Percentiles rank a stretch among this genome's conserved stretches.
Conservation (phyloP, 92 coral and sea anemone species). For the Bergia sp. region DNA sequence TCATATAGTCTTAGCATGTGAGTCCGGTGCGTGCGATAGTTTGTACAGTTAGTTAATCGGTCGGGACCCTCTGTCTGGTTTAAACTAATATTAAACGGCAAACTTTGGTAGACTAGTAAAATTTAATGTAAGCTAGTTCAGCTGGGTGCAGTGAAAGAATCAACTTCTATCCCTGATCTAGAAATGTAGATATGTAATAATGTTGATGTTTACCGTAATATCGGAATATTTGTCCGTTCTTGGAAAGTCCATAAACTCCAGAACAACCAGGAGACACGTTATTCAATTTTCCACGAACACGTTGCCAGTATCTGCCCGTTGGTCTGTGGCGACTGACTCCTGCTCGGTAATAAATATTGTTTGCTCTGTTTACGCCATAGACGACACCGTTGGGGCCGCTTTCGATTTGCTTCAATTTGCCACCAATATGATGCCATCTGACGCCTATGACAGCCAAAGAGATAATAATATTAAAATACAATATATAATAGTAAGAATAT, state of each 20-base stretch:
- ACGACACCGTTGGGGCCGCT: slow-evolving; percentile 42
- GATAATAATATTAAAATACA: not conserved
- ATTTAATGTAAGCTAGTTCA: too few species aligned
- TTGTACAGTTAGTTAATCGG: too few species aligned
- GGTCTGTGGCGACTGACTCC: slow-evolving; percentile 37
- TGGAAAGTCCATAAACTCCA: slow-evolving; percentile 16
- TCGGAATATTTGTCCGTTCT: slow-evolving; percentile 24
- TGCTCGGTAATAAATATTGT: slow-evolving; percentile 39
- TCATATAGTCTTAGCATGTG: too few species aligned
- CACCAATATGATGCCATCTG: slow-evolving; percentile 19
- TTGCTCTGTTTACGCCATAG: slow-evolving; percentile 37
- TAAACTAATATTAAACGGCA: too few species aligned
- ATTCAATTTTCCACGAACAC: slow-evolving; percentile 16
- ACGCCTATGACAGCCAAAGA: slow-evolving; percentile 1
- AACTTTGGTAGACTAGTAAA: too few species aligned
- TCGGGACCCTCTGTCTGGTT: too few species aligned
- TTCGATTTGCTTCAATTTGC: slow-evolving; percentile 48
- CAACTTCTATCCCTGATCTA: too few species aligned
- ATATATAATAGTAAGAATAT: too few species aligned
- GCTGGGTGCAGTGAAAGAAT: too few species aligned
- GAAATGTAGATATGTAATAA: not conserved
- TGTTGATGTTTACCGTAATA: slow-evolving; percentile 17
- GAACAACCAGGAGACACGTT: slow-evolving; percentile 25
- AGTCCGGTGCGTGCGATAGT: too few species aligned
- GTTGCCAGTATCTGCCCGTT: slow-evolving; percentile 23